phyloP scores from a whole-genome alignment of 2,113 vertebrate species.

The Peromyscus maniculatus region DNA sequence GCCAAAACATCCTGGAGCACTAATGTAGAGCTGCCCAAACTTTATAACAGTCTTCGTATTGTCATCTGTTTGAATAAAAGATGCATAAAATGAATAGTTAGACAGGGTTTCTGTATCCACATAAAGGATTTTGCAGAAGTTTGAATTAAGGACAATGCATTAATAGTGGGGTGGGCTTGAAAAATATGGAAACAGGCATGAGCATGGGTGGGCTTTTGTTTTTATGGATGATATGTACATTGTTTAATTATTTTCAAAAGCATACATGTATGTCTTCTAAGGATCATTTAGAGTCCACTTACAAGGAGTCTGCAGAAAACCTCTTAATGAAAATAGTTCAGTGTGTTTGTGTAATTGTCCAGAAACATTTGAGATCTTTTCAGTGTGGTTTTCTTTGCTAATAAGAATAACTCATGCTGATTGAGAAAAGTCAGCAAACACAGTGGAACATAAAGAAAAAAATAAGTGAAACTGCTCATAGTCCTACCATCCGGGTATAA shows the following conservation, averaged over 20 bases:
- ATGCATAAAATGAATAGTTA: not conserved
- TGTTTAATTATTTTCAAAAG: not conserved
- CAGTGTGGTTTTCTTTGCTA: not conserved
- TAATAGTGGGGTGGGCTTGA: not conserved
- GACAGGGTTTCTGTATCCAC: not conserved
- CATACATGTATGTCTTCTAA: not conserved
- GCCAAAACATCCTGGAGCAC: not conserved
- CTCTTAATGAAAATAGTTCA: not conserved
- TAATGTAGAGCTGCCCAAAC: too few relatives aligned
- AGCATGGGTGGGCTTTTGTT: not conserved
- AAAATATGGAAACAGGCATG: not conserved
- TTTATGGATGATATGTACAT: not conserved
- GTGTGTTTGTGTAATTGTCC: not conserved
- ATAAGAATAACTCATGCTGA: not conserved
- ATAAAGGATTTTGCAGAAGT: not conserved
- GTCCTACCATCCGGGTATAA: not conserved
- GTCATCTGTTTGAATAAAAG: not conserved
- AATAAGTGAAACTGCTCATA: not conserved
- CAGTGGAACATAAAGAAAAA: not conserved
- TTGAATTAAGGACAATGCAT: not conserved
- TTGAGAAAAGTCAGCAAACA: not conserved
- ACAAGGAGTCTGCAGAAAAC: not conserved
- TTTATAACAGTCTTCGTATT: not conserved
- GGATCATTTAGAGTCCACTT: not conserved
- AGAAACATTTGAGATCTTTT: not conserved